Percentiles rank a stretch among this genome's conserved stretches.
These are phyloP conservation scores for Dicrurus megarhynchus DNA, from an alignment of 2,113 vertebrate species.

Conservation along the genomic window DNA sequence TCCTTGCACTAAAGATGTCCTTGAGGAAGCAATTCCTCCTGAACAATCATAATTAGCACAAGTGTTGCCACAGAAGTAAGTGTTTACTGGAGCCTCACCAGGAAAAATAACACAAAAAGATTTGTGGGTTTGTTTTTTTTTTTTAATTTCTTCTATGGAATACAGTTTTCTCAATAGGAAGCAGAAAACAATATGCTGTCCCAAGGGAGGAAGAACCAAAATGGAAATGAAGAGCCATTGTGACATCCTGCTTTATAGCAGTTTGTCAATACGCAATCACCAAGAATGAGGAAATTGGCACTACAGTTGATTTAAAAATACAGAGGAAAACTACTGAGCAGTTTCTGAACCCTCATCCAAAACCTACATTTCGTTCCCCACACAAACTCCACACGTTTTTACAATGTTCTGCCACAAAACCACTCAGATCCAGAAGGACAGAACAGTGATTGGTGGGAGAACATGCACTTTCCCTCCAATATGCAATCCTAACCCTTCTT, in stretches of 20 bases:
- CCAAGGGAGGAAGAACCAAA: constrained; percentile 55
- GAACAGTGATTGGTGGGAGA: neutral
- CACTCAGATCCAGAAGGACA: neutral
- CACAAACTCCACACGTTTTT: neutral
- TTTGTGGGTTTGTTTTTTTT: neutral
- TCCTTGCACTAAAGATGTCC: neutral
- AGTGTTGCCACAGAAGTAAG: neutral
- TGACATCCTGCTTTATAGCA: constrained; percentile 48
- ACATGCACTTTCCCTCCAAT: neutral
- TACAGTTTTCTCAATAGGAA: constrained; percentile 42
- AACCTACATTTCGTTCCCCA: neutral
- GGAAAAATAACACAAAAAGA: constrained; percentile 1
- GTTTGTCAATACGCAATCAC: constrained; percentile 15
- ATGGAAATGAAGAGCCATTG: constrained; percentile 45
- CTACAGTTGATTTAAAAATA: neutral
- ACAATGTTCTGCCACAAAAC: neutral
- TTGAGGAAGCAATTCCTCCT: constrained; percentile 5
- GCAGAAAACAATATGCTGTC: constrained; percentile 49
- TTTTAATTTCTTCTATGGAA: neutral
- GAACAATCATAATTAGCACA: neutral
- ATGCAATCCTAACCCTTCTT: neutral
- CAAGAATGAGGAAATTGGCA: constrained; percentile 23
- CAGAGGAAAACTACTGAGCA: neutral
- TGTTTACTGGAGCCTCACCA: neutral
- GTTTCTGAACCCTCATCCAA: neutral